These are phyloP conservation scores for Drosophila tani DNA, from an alignment of 1,140 invertebrate genomes.

Conservation along the genomic window DNA sequence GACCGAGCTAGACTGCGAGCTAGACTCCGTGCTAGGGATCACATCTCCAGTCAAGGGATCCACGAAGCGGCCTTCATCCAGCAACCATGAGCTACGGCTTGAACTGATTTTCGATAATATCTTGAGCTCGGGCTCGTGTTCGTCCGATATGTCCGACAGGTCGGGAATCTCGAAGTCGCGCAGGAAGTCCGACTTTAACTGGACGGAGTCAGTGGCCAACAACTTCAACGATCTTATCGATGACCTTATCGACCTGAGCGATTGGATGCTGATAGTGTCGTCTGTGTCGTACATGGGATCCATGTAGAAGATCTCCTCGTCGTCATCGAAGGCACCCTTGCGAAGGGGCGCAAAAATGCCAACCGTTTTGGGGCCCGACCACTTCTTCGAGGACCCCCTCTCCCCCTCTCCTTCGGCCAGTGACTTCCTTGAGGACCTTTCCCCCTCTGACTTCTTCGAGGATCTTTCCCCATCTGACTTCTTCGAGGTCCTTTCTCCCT, in stretches of 20 bases:
- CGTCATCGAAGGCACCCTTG: neutral
- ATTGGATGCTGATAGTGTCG: neutral
- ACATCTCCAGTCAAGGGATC: neutral
- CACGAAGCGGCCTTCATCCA: neutral
- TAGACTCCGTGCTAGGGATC: neutral
- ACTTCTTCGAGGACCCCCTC: no score
- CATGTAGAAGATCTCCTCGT: neutral
- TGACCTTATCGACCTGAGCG: neutral
- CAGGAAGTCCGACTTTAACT: conserved; percentile 40
- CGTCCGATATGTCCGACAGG: conserved; percentile 61
- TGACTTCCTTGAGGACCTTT: no score
- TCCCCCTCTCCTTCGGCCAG: neutral
- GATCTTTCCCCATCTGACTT: neutral
- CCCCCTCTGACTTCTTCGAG: neutral
- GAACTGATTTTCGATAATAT: neutral
- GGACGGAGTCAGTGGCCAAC: conserved; percentile 4
- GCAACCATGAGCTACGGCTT: rapidly evolving
- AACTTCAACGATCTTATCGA: neutral
- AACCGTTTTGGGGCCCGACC: no score
- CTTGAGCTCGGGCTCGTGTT: conserved; percentile 1
- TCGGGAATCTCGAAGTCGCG: conserved; percentile 37
- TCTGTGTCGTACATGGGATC: neutral
- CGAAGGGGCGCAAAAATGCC: neutral
- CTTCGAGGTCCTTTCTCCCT: neutral
- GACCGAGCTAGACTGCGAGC: neutral